Evolutionary conservation across 2,888 invertebrate species (phyloP), one percentile per base, ranked within the genome.

Genomic region (Camptogramma bilineatum): DNA sequence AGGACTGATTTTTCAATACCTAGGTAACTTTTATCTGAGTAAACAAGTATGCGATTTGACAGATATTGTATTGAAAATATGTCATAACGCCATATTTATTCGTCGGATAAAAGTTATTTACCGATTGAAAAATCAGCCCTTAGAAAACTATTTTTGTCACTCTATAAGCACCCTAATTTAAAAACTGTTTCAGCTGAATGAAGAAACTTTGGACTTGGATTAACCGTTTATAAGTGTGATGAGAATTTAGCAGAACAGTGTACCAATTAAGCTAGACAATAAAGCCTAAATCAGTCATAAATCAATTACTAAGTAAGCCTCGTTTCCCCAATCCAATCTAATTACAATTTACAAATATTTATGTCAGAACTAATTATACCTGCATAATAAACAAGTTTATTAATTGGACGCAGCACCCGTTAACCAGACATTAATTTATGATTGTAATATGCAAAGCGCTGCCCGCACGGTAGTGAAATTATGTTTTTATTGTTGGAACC

Each of bases 391-490:
- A 70, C 55, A 62, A n/a, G 59, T 24, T 61, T 52, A 52, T 62
- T 65, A 72, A 70, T 70, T 64, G 65, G 47, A 64, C 60, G 70
- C 53, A 62, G 62, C 68, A 66, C 68, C 56, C 56, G 66, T 70
- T 70, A 65, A 67, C 64, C 50, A 57, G 70, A 68, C 64, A 46
- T 64, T 21, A 61, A 68, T 72, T 72, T 70, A 72, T 52, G 72
- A 67, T 46, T 34, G 10, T 67, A 71, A 66, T 62, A 76, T 76
- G 74, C 72, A 73, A 76, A 74, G 73, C 19, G 52, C 46, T 42
- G 67, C 65, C 68, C 68, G 69, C 62, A 73, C 68, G 57, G 63
- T 64, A 64, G 71, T 68, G 66, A 69, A 68, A 73, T 71, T 72
- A 74, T 70, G 68, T 74, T 74, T 44, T 71, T 69, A 72, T 66